Evolutionary conservation across 2,797 vertebrate genomes (phyloP).

Genomic region (Pangasius djambal): DNA sequence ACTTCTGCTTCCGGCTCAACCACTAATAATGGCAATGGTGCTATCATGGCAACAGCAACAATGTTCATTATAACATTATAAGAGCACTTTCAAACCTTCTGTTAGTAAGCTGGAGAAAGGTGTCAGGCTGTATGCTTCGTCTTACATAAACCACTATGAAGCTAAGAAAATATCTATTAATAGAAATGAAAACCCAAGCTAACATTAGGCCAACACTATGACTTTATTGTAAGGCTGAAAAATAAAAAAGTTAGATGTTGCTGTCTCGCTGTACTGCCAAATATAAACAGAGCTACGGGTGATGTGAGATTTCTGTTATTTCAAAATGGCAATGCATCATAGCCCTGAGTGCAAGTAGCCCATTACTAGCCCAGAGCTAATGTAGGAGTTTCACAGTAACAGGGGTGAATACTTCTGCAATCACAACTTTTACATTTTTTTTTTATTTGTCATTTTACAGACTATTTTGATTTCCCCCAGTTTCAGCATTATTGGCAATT

Average conservation of each 20-base stretch:
- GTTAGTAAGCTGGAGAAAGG: background rate
- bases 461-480: background rate
- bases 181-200: background rate
- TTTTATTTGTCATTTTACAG: background rate
- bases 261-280: background rate
- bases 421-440: background rate
- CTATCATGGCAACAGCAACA: background rate
- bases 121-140: background rate
- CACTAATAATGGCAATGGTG: background rate
- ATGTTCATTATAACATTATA: background rate
- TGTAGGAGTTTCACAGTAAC: background rate
- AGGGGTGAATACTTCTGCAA: background rate
- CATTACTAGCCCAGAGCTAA: background rate
- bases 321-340: background rate
- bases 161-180: background rate
- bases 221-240: background rate
- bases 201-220: background rate
- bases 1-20: background rate
- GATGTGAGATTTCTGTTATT: background rate
- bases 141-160: background rate
- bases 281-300: background rate
- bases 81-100: background rate
- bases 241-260: background rate
- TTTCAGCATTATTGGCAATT: background rate
- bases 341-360: background rate